phyloP scores from a whole-genome alignment of 2,113 vertebrate species.

The Chroicocephalus ridibundus region DNA sequence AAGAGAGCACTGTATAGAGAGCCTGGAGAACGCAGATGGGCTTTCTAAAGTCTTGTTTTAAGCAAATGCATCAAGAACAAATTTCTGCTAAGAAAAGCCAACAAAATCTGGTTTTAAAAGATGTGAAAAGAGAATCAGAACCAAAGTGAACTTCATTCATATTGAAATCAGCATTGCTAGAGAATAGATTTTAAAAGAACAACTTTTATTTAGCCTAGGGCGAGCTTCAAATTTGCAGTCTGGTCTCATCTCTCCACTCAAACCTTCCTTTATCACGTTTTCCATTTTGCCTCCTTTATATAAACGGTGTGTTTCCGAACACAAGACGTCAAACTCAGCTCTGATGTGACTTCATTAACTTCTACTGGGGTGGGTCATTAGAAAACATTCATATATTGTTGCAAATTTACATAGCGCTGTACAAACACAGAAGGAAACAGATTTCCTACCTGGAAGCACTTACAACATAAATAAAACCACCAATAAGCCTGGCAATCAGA shows the following conservation, averaged over 20 bases:
- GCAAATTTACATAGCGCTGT: not conserved
- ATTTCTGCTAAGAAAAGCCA: not conserved
- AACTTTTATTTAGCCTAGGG: not conserved
- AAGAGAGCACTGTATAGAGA: not conserved
- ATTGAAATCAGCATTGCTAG: not conserved
- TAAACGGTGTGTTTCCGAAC: not conserved
- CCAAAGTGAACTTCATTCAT: not conserved
- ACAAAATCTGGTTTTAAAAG: not conserved
- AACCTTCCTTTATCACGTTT: not conserved
- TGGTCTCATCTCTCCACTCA: not conserved
- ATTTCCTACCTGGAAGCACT: not conserved
- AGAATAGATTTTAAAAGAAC: not conserved
- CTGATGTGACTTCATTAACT: not conserved
- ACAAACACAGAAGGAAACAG: not conserved
- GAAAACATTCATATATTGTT: not conserved
- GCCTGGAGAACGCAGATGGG: not conserved
- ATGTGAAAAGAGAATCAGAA: not conserved
- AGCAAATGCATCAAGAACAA: not conserved
- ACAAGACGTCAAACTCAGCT: not conserved
- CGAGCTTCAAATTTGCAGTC: conserved; percentile 4
- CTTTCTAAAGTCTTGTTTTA: not conserved
- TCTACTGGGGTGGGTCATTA: not conserved
- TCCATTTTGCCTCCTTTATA: not conserved
- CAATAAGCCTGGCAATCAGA: fast-evolving
- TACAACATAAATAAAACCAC: not conserved